Conservation (phyloP, 1,140 invertebrate genomes). For the Aphaenogaster rudis region DNA sequence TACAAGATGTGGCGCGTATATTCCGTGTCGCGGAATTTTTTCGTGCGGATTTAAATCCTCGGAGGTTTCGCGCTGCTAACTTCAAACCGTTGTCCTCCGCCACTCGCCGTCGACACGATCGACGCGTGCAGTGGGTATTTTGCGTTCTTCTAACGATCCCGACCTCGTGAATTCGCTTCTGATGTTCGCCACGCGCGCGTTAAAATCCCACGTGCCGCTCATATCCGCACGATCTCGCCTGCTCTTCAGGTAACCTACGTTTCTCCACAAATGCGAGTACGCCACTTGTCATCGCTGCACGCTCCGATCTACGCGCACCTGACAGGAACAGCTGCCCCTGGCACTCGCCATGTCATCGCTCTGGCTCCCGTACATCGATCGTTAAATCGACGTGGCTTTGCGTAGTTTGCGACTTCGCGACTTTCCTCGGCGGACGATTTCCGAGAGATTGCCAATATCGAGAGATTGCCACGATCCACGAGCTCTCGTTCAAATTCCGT, state of each 20-base stretch:
- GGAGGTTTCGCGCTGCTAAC: background rate
- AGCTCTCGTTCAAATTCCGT: background rate
- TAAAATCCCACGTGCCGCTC: constrained; percentile 66
- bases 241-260: constrained; percentile 70
- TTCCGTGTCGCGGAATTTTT: too few relatives aligned
- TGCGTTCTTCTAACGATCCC: too few relatives aligned
- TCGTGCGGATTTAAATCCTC: background rate
- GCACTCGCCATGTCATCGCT: background rate
- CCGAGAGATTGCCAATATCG: background rate
- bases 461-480: background rate
- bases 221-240: constrained; percentile 63
- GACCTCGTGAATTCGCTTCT: constrained; percentile 11
- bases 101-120: background rate
- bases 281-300: background rate
- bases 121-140: background rate
- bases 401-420: background rate
- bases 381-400: background rate
- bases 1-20: too few relatives aligned
- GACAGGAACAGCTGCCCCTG: background rate
- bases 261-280: background rate
- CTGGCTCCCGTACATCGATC: background rate
- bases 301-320: constrained; percentile 21
- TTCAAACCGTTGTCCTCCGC: background rate
- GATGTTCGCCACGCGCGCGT: constrained; percentile 70
- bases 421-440: background rate